A percentile compares a stretch with the other conserved stretches of the same genome.
These are phyloP conservation scores for Bactericera cockerelli DNA, from an alignment of 1,140 invertebrate genomes.

Conservation along the genomic window DNA sequence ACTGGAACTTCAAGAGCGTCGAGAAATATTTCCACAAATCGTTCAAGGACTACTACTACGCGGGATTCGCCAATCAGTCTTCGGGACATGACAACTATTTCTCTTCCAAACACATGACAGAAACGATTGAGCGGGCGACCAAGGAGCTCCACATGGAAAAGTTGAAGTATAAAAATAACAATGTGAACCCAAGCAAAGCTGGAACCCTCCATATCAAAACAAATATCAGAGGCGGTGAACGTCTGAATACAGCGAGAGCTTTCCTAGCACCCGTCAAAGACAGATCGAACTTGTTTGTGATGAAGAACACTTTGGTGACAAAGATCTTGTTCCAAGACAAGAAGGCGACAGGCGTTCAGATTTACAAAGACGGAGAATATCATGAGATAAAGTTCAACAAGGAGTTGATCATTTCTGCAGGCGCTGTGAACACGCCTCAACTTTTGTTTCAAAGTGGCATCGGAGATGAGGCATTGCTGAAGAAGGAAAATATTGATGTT, in stretches of 20 bases:
- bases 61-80: background rate
- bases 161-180: background rate
- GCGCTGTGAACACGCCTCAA: constrained; percentile 25
- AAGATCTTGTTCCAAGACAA: constrained; percentile 24
- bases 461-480: constrained; percentile 28
- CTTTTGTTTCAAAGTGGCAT: constrained; percentile 33
- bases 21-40: constrained; percentile 32
- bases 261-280: constrained; percentile 48
- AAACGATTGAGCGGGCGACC: background rate
- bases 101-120: background rate
- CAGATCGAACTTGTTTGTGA: constrained; percentile 46
- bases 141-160: background rate
- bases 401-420: constrained; percentile 24
- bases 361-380: constrained; percentile 14
- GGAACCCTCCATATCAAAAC: background rate
- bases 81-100: background rate
- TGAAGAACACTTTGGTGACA: constrained; percentile 41
- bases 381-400: constrained; percentile 17
- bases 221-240: constrained; percentile 12
- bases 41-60: constrained; percentile 1
- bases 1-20: constrained; percentile 39
- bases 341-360: constrained; percentile 17
- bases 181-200: background rate
- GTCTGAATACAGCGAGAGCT: constrained; percentile 30
- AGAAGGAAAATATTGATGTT: constrained; percentile 33